A percentile compares a stretch with the other conserved stretches of the same genome.
Evolutionary conservation across 2,888 invertebrate species (phyloP).

Genomic region (Euproctis similis): DNA sequence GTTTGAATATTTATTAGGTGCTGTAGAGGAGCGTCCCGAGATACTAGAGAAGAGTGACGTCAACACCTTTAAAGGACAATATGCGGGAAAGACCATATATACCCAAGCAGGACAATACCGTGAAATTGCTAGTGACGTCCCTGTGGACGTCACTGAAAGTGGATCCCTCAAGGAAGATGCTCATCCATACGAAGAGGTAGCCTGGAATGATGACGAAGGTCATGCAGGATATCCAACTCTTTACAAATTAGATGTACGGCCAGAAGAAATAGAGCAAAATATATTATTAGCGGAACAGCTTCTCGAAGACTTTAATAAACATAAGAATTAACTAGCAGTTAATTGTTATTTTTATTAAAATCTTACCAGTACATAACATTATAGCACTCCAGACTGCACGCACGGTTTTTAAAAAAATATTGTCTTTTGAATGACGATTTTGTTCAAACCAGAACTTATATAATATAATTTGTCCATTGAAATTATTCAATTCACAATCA

Average conservation of each 20-base stretch:
- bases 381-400: no score
- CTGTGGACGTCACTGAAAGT: no score
- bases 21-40: slow-evolving; percentile 39
- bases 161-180: no score
- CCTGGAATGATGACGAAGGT: slow-evolving; percentile 5
- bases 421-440: no score
- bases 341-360: no score
- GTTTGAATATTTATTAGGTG: slow-evolving; percentile 40
- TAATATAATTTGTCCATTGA: no score
- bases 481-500: no score
- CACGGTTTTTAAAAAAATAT: no score
- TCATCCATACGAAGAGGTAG: background rate
- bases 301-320: slow-evolving; percentile 37
- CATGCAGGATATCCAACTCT: slow-evolving; percentile 15
- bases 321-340: slow-evolving; percentile 7
- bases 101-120: background rate
- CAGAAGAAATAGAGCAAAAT: slow-evolving; percentile 35
- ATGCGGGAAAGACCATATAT: background rate
- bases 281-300: slow-evolving; percentile 30
- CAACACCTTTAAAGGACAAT: slow-evolving; percentile 23
- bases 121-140: no score
- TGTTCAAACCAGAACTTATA: no score
- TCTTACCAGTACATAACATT: no score
- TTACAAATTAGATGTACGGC: slow-evolving; percentile 18
- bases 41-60: slow-evolving; percentile 40